Evolutionary conservation across 2,113 vertebrate species (phyloP).

Genomic region (Hymenochirus boettgeri): DNA sequence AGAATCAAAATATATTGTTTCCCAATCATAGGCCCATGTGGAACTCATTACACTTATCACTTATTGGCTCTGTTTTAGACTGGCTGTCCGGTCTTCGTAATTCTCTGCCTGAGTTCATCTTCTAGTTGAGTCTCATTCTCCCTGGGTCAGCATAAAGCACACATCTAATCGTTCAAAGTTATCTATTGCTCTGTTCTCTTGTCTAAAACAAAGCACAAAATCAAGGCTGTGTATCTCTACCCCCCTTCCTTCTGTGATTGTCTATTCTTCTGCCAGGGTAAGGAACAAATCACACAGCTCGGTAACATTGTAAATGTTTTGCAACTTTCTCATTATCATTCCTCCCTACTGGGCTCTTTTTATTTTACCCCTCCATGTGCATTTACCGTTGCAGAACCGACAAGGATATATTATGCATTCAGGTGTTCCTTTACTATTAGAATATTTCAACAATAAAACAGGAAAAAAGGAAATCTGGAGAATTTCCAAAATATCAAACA

Average conservation of each 20-base stretch:
- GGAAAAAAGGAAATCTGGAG: too few species aligned
- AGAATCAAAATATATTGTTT: conserved; percentile 26
- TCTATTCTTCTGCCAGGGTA: conserved; percentile 27
- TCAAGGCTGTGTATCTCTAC: conserved; percentile 29
- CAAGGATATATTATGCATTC: too few species aligned
- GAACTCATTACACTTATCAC: conserved; percentile 38
- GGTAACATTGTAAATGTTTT: conserved; percentile 11
- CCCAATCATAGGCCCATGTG: conserved; percentile 14
- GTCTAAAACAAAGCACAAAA: conserved; percentile 34
- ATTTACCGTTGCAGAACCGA: too few species aligned
- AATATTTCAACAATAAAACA: too few species aligned
- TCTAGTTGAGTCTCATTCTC: conserved; percentile 37
- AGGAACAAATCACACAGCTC: conserved; percentile 28
- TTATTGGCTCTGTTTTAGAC: conserved; percentile 26
- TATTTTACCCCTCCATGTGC: too few species aligned
- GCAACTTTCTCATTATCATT: background rate
- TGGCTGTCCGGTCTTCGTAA: conserved; percentile 18
- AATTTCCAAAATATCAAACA: too few species aligned
- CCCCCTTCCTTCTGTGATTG: conserved; percentile 18
- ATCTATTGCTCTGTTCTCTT: conserved; percentile 31
- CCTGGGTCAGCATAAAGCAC: conserved; percentile 41
- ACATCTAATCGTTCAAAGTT: conserved; percentile 39
- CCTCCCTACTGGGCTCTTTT: too few species aligned
- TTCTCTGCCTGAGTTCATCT: conserved; percentile 29
- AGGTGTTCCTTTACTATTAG: too few species aligned